phyloP scores from a whole-genome alignment of 2,113 vertebrate genomes.

The Scortum barcoo region DNA sequence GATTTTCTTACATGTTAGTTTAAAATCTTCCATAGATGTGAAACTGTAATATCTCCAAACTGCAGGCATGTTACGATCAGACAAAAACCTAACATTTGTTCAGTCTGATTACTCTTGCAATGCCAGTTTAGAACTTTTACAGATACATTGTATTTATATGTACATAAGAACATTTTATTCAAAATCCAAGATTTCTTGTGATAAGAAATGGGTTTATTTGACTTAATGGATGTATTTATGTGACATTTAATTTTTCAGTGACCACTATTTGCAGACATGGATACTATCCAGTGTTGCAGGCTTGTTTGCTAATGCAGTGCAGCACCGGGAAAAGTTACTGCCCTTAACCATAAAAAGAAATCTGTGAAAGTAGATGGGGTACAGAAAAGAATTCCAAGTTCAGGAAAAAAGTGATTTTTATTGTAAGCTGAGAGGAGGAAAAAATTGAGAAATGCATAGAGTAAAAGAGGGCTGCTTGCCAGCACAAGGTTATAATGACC shows the following conservation, averaged over 20 bases:
- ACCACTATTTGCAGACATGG: not conserved
- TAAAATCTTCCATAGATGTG: too few species aligned
- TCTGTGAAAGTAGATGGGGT: conserved; percentile 1
- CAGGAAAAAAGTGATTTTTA: conserved; percentile 29
- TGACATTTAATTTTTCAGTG: not conserved
- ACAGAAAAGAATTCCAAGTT: conserved; percentile 16
- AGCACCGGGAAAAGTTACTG: not conserved
- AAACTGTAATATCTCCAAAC: too few species aligned
- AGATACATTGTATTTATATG: not conserved
- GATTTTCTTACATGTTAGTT: too few species aligned
- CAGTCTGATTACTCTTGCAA: too few species aligned
- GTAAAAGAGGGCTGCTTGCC: conserved; percentile 40
- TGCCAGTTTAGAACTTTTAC: too few species aligned
- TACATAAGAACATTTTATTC: not conserved
- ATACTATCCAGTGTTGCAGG: not conserved
- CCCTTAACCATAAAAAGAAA: conserved; percentile 9
- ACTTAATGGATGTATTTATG: not conserved
- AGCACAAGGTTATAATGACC: conserved; percentile 60
- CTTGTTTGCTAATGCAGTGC: not conserved
- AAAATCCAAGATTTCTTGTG: not conserved
- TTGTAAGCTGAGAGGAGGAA: conserved; percentile 62
- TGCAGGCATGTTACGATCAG: too few species aligned
- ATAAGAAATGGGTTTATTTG: not conserved
- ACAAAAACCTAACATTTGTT: too few species aligned
- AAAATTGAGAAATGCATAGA: conserved; percentile 35